These are phyloP conservation scores for Australoheros facetus DNA, from an alignment of 2,797 vertebrate species.

Conservation along the genomic window DNA sequence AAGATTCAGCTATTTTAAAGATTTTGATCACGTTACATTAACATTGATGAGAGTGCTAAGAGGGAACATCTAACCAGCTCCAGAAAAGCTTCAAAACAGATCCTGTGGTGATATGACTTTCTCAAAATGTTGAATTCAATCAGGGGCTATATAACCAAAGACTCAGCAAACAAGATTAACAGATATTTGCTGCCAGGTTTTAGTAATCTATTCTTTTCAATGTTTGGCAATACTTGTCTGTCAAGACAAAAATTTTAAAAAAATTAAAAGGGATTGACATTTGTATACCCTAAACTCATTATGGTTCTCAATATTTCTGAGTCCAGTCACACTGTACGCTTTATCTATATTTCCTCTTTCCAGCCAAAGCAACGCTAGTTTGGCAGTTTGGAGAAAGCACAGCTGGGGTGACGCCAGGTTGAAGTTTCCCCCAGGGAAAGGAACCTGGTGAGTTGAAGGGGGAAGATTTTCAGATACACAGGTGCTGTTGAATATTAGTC, in stretches of 20 bases:
- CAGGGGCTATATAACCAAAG: neutral
- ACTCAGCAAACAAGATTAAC: neutral
- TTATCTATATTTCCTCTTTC: slow-evolving; percentile 27
- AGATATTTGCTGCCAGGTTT: neutral
- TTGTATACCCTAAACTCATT: slow-evolving; percentile 11
- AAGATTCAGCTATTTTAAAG: neutral
- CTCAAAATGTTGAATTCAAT: slow-evolving; percentile 19
- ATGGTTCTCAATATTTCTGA: slow-evolving; percentile 23
- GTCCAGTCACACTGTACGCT: slow-evolving; percentile 33
- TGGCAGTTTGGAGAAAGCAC: slow-evolving; percentile 55
- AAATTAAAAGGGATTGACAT: neutral
- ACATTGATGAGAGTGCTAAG: neutral
- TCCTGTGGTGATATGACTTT: neutral
- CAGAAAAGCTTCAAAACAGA: neutral
- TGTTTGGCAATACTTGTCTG: neutral
- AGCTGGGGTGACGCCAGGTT: slow-evolving; percentile 57
- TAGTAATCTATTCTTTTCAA: neutral
- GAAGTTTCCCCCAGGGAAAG: slow-evolving; percentile 51
- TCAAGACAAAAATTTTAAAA: neutral
- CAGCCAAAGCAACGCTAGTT: slow-evolving; percentile 14
- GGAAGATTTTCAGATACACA: slow-evolving; percentile 60
- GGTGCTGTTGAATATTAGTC: slow-evolving; percentile 84
- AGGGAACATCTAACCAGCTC: neutral
- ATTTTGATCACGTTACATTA: neutral
- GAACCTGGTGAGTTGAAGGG: slow-evolving; percentile 68